Conservation (phyloP, 2,888 invertebrate species). For the Drosophila barbarae region DNA sequence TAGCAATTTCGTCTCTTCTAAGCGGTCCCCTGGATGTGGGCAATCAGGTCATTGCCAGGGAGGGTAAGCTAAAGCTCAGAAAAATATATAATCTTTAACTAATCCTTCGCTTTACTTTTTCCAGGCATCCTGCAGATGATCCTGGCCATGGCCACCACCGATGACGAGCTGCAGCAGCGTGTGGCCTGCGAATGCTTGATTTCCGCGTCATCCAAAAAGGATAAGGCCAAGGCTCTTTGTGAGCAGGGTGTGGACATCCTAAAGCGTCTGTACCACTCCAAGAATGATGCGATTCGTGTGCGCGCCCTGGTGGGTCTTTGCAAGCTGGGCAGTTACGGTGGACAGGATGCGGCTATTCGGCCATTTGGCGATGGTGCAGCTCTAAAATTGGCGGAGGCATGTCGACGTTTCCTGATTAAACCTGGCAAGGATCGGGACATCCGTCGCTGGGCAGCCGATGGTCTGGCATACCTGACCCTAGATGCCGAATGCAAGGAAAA, state of each 20-base stretch:
- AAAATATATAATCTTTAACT: background rate
- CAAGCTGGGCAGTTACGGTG: slow-evolving; percentile 96
- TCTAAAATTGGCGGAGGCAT: slow-evolving; percentile 94
- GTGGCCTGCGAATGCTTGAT: slow-evolving; percentile 98
- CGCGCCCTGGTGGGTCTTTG: slow-evolving; percentile 95
- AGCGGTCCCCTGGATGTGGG: slow-evolving; percentile 96
- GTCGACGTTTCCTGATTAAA: slow-evolving; percentile 93
- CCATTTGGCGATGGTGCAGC: slow-evolving; percentile 98
- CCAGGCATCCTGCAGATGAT: slow-evolving; percentile 93
- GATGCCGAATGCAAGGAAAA: slow-evolving; percentile 99
- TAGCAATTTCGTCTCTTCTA: slow-evolving; percentile 92
- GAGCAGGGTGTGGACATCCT: slow-evolving; percentile 94
- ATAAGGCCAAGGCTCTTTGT: slow-evolving; percentile 94
- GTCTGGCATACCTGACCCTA: slow-evolving; percentile 95
- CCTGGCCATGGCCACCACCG: slow-evolving; percentile 96
- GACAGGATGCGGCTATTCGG: slow-evolving; percentile 94
- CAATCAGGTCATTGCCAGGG: slow-evolving; percentile 89
- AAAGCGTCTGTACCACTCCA: slow-evolving; percentile 94
- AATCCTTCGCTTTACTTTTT: background rate
- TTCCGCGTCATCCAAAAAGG: slow-evolving; percentile 97
- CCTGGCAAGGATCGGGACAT: slow-evolving; percentile 93
- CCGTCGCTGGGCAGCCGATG: slow-evolving; percentile 97
- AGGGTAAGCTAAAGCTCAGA: slow-evolving; percentile 81
- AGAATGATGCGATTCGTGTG: slow-evolving; percentile 93
- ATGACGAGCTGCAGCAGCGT: slow-evolving; percentile 93